Evolutionary conservation across 2,888 invertebrate species (phyloP).

Genomic region (Lutraria lutraria): DNA sequence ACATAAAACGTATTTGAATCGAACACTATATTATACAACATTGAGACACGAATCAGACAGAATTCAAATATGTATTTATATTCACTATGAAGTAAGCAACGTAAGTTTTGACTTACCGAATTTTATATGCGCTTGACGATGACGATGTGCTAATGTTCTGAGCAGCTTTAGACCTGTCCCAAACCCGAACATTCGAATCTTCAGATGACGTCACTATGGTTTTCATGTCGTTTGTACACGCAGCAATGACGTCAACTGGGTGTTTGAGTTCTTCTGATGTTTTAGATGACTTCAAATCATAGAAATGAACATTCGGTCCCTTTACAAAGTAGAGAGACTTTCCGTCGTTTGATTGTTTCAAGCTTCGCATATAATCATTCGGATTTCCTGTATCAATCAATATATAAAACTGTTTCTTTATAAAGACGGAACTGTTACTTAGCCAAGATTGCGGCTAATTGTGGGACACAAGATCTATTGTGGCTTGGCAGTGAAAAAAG

Average conservation of each 20-base stretch:
- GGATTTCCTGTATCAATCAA: conserved; percentile 55
- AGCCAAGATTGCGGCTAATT: no score
- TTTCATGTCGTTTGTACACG: conserved; percentile 67
- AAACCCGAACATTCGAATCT: conserved; percentile 78
- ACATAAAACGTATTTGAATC: no score
- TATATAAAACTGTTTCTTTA: no score
- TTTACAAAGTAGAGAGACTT: conserved; percentile 70
- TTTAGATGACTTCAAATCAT: conserved; percentile 60
- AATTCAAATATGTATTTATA: no score
- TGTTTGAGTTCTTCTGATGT: conserved; percentile 66
- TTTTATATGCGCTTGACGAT: conserved; percentile 52
- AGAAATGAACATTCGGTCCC: conserved; percentile 55
- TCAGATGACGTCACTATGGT: conserved; percentile 74
- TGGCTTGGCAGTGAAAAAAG: no score
- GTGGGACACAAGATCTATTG: no score
- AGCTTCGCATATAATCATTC: conserved; percentile 63
- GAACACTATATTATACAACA: no score
- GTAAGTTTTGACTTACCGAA: conserved; percentile 47
- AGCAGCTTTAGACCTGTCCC: conserved; percentile 71
- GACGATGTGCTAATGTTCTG: conserved; percentile 65
- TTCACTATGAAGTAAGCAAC: no score
- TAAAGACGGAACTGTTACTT: no score
- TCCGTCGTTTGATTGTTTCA: conserved; percentile 68
- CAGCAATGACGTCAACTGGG: conserved; percentile 61
- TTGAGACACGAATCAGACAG: no score